A percentile compares a stretch with the other conserved stretches of the same genome.
Conservation (phyloP, 1,140 invertebrate species). For the Drosophila novamexicana region DNA sequence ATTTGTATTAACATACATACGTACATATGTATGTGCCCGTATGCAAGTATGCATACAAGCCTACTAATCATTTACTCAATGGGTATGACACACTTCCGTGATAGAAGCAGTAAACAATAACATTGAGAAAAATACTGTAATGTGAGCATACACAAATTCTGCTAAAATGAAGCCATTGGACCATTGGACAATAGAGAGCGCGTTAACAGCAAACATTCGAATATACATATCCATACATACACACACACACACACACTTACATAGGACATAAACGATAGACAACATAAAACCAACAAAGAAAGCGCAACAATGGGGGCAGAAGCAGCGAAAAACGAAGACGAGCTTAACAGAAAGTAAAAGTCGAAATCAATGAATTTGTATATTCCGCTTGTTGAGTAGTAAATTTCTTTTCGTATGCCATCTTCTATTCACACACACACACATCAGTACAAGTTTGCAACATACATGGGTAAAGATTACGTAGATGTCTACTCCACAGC, state of each 20-base stretch:
- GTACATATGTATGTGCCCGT: not conserved
- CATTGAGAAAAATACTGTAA: constrained; percentile 5
- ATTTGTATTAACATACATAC: not conserved
- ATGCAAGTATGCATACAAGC: not conserved
- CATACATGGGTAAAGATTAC: not conserved
- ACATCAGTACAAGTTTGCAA: not conserved
- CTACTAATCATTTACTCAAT: constrained; percentile 29
- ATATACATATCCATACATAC: not conserved
- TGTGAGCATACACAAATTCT: not conserved
- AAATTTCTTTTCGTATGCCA: constrained; percentile 4
- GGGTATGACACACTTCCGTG: constrained; percentile 38
- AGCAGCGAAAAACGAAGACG: constrained; percentile 33
- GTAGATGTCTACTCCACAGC: not conserved
- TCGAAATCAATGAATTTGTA: constrained; percentile 68
- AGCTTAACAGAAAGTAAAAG: constrained; percentile 68
- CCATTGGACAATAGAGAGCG: not conserved
- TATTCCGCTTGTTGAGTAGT: constrained; percentile 28
- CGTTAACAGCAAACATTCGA: not conserved
- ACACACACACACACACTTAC: not conserved
- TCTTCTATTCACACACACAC: not conserved
- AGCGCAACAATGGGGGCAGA: constrained; percentile 23
- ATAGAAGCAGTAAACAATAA: constrained; percentile 22
- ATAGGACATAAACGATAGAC: not conserved
- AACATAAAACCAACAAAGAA: constrained; percentile 40
- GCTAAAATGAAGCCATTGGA: constrained; percentile 3